A percentile compares a stretch with the other conserved stretches of the same genome.
phyloP scores from a whole-genome alignment of 1,140 invertebrate genomes.

The Plectus sambesii region DNA sequence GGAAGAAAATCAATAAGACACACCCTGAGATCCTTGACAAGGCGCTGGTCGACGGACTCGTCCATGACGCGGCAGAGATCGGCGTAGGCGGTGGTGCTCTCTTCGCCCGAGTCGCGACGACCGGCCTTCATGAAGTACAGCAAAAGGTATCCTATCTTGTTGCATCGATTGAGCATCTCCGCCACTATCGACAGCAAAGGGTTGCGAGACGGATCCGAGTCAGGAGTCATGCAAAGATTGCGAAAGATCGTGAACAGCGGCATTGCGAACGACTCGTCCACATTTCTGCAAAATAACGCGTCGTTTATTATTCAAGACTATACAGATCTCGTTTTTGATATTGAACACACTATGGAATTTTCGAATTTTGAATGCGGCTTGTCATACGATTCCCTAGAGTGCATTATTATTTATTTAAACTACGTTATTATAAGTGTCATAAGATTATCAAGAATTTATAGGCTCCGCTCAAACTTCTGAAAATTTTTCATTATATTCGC shows the following conservation, averaged over 20 bases:
- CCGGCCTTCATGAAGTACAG: background rate
- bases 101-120: too few relatives aligned
- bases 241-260: background rate
- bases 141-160: background rate
- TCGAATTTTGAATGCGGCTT: too few relatives aligned
- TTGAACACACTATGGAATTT: too few relatives aligned
- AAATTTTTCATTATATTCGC: too few relatives aligned
- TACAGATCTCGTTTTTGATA: too few relatives aligned
- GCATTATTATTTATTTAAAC: too few relatives aligned
- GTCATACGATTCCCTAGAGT: too few relatives aligned
- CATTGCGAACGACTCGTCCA: background rate
- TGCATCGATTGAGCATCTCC: background rate
- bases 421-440: too few relatives aligned
- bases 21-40: background rate
- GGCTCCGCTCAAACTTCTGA: too few relatives aligned
- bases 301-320: too few relatives aligned
- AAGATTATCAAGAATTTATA: too few relatives aligned
- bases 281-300: background rate
- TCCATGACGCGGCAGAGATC: background rate
- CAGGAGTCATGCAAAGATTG: background rate
- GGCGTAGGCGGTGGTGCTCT: background rate
- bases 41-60: background rate
- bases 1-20: too few relatives aligned
- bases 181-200: background rate
- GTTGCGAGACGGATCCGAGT: background rate